Evolutionary conservation across 1,140 invertebrate genomes (phyloP), one percentile per base, ranked within the genome.

Genomic region (Papilio helenus): DNA sequence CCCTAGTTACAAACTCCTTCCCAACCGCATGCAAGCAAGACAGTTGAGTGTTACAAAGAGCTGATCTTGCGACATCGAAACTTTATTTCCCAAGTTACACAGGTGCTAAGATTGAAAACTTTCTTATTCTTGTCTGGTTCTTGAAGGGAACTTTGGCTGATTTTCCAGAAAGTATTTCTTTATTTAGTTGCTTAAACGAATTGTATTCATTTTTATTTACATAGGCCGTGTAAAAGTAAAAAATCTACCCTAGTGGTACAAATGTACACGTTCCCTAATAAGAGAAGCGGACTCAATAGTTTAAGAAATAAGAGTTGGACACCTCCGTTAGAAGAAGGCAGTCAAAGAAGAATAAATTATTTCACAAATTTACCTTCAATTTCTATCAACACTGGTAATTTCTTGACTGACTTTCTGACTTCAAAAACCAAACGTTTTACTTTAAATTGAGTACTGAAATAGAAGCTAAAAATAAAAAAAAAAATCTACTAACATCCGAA

Each of bases 101-200:
- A 68, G 61, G 61, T 68, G 61, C 23, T 68, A 68, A 68, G 61
- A 68, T 68, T 3, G 23, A 68, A 68, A 68, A 68, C 61, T 68
- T 68, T 61, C 23, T 61, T 61, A 29, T 68, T 7, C 61, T 68
- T 68, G 26, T 58, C 55, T 20, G 9, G 20, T 34, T 16, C 14
- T 14, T 29, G 4, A 68, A 4, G 29, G 23, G 26, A 34, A 68
- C 1, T 18, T 68, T 34, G 18, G 61, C 26, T 29, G 61, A 68
- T 68, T 68, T 68, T 68, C 61, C 16, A 68, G 34, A 29, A 34
- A 68, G 26, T 68, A 68, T 68, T 29, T 14, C 14, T 26, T 65
- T 14, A 14, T 61, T 8, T 58, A 1, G 58, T 65, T 26, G 8
- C 3, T 65, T 65, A 65, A 65, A 26, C 3, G 7, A 12, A 8